Conservation (phyloP, 1,140 invertebrate species). For the Nephila pilipes region DNA sequence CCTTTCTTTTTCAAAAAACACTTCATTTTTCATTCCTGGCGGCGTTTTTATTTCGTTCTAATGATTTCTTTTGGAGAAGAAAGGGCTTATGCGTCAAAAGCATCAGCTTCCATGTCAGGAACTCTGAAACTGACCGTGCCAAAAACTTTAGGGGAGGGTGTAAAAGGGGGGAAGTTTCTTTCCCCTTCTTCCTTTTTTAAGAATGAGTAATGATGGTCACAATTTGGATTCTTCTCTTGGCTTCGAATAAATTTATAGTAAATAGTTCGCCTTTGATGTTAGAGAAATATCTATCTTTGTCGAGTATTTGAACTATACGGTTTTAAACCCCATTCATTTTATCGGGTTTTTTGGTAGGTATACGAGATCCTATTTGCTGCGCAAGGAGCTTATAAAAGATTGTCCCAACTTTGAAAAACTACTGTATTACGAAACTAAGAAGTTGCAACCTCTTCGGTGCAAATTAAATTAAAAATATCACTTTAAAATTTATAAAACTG, state of each 20-base stretch:
- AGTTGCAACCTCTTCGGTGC: no score
- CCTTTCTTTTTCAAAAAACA: neutral
- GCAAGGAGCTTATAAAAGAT: no score
- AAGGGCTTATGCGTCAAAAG: neutral
- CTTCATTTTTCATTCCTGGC: conserved; percentile 5
- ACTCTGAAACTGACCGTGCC: conserved; percentile 14
- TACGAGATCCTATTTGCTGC: no score
- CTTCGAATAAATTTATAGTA: neutral
- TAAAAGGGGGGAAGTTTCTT: no score
- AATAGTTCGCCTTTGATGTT: neutral
- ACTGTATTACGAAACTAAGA: no score
- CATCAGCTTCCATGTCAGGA: conserved; percentile 34
- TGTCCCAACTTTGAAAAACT: no score
- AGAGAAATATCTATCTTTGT: neutral
- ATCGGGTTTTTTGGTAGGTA: no score
- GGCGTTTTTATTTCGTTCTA: conserved; percentile 26
- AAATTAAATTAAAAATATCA: no score
- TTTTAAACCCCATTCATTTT: no score
- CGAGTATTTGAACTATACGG: no score
- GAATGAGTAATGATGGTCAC: neutral
- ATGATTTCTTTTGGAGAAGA: conserved; percentile 18
- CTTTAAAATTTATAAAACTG: no score
- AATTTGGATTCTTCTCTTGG: neutral
- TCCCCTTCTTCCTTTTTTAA: no score
- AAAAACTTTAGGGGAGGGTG: neutral